A percentile compares a stretch with the other conserved stretches of the same genome.
Evolutionary conservation across 2,888 invertebrate species (phyloP).

Genomic region (Choreutis nemorana): DNA sequence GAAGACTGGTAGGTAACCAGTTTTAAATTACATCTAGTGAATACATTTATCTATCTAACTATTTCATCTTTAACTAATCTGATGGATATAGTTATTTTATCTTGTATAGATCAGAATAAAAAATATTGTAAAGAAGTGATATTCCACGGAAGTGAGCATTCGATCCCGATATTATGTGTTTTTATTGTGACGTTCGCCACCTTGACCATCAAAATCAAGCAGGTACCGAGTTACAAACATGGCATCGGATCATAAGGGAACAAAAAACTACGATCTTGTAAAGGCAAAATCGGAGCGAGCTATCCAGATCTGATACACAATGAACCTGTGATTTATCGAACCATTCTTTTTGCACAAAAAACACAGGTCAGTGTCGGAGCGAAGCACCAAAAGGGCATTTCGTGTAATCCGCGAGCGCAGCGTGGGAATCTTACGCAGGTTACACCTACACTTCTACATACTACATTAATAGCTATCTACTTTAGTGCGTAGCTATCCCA

Average conservation of each 20-base stretch:
- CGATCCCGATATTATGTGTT: too few species aligned
- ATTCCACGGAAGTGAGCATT: slow-evolving; percentile 40
- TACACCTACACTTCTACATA: slow-evolving; percentile 14
- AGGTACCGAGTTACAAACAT: slow-evolving; percentile 53
- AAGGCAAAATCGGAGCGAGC: slow-evolving; percentile 42
- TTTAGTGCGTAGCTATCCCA: too few species aligned
- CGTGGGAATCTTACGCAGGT: slow-evolving; percentile 48
- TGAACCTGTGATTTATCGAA: slow-evolving; percentile 57
- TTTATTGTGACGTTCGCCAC: slow-evolving; percentile 58
- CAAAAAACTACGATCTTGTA: slow-evolving; percentile 40
- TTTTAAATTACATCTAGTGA: too few species aligned
- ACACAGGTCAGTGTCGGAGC: slow-evolving; percentile 53
- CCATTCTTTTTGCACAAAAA: slow-evolving; percentile 59
- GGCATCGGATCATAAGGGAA: slow-evolving; percentile 30
- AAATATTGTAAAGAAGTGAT: too few species aligned
- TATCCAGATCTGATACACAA: slow-evolving; percentile 45
- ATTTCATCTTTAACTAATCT: too few species aligned
- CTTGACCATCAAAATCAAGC: slow-evolving; percentile 57
- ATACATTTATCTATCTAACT: too few species aligned
- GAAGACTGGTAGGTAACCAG: too few species aligned
- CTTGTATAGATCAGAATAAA: too few species aligned
- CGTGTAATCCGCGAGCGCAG: slow-evolving; percentile 48
- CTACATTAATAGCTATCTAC: slow-evolving; percentile 3
- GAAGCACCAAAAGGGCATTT: slow-evolving; percentile 63
- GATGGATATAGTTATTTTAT: too few species aligned